Percentiles rank a stretch among this genome's conserved stretches.
Conservation (phyloP, 2,888 invertebrate genomes). For the Tillus elongatus region DNA sequence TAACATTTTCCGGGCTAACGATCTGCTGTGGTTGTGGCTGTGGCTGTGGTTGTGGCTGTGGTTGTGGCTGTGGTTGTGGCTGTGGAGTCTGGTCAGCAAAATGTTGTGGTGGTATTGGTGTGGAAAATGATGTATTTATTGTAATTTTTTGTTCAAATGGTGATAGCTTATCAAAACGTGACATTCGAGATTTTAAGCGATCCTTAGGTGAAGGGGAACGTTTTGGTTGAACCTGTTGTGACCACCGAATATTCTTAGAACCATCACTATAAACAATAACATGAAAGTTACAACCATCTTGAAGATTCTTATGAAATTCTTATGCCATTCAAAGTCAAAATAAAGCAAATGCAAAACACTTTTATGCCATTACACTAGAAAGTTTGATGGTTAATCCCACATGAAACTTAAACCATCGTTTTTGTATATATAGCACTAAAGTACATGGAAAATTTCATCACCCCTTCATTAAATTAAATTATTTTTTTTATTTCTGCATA, state of each 20-base stretch:
- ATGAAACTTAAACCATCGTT: no score
- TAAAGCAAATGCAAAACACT: constrained; percentile 7
- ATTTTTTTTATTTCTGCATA: no score
- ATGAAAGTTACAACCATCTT: no score
- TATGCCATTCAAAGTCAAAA: no score
- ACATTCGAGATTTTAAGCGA: constrained; percentile 27
- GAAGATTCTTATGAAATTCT: no score
- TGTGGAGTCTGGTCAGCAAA: constrained; percentile 8
- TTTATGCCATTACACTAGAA: no score
- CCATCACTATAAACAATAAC: constrained; percentile 35
- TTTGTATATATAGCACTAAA: no score
- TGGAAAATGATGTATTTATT: constrained; percentile 33
- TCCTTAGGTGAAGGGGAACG: constrained; percentile 33
- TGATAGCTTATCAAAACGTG: constrained; percentile 35
- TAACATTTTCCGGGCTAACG: constrained; percentile 32
- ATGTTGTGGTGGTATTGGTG: constrained; percentile 15
- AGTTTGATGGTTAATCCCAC: no score
- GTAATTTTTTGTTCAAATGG: constrained; percentile 35
- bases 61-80: constrained; percentile 5
- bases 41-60: constrained; percentile 13
- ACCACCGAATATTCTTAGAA: constrained; percentile 30
- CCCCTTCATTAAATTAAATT: no score
- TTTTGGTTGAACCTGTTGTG: constrained; percentile 28
- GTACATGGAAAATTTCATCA: no score
- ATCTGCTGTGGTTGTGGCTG: constrained; percentile 21